phyloP scores from a whole-genome alignment of 2,888 invertebrate genomes.

The Choreutis nemorana region DNA sequence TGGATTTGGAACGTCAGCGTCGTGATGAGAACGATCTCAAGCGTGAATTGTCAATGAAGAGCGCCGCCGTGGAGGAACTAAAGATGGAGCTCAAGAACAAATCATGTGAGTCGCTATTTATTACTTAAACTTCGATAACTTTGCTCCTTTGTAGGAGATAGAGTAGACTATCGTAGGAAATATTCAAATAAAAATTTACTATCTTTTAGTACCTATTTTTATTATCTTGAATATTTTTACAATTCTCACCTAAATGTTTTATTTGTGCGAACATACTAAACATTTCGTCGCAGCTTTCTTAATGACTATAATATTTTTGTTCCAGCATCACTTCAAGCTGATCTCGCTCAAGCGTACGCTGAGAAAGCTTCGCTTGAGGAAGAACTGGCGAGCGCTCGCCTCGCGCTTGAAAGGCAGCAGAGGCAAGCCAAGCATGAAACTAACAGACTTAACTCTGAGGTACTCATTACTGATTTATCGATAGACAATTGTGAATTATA shows the following conservation, averaged over 20 bases:
- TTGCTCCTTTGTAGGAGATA: no score
- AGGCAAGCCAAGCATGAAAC: constrained; percentile 80
- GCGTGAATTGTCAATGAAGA: constrained; percentile 79
- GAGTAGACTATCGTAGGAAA: no score
- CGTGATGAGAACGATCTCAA: constrained; percentile 79
- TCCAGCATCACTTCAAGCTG: constrained; percentile 77
- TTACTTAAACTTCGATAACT: no score
- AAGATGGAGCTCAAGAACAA: constrained; percentile 82
- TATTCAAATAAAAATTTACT: no score
- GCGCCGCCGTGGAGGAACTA: constrained; percentile 77
- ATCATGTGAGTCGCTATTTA: constrained; percentile 73
- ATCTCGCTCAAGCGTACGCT: constrained; percentile 76
- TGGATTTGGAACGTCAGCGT: constrained; percentile 82
- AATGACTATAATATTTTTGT: constrained; percentile 8
- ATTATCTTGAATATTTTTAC: no score
- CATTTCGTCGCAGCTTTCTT: no score
- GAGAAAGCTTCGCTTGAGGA: constrained; percentile 83
- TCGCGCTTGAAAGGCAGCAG: constrained; percentile 75
- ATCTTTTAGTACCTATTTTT: no score
- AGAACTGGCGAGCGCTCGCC: constrained; percentile 75
- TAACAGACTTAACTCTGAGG: constrained; percentile 78
- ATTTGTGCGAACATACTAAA: background rate
- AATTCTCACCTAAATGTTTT: no score
- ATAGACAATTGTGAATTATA: no score
- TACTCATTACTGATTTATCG: constrained; percentile 17